phyloP scores from a whole-genome alignment of 1,140 invertebrate genomes.

The Ooceraea biroi region DNA sequence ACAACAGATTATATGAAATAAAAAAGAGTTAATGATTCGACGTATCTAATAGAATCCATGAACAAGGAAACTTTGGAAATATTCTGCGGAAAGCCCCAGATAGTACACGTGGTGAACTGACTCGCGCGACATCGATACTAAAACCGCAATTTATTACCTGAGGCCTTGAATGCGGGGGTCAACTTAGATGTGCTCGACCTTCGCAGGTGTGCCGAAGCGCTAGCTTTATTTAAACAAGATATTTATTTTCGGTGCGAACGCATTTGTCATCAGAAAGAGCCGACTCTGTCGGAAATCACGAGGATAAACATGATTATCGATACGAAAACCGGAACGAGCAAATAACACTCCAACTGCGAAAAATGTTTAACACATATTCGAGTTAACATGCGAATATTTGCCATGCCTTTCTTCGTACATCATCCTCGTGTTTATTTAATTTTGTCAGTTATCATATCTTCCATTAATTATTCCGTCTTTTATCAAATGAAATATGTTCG shows the following conservation, averaged over 20 bases:
- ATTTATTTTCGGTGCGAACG: background rate
- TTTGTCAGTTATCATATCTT: slow-evolving; percentile 8
- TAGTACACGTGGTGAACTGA: background rate
- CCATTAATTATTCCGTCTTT: background rate
- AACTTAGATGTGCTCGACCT: background rate
- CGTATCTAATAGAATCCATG: too few species aligned
- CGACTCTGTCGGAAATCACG: slow-evolving; percentile 11
- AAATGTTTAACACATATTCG: background rate
- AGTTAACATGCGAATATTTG: slow-evolving; percentile 3
- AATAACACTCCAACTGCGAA: background rate
- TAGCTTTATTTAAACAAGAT: background rate
- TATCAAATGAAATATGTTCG: too few species aligned
- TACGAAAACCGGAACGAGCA: background rate
- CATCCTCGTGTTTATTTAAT: slow-evolving; percentile 12
- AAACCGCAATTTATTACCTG: background rate
- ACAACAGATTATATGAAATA: too few species aligned
- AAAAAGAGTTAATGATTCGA: too few species aligned
- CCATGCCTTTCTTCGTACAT: background rate
- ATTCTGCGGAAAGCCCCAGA: background rate
- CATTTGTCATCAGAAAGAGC: background rate
- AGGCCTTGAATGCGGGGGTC: background rate
- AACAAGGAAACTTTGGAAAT: background rate
- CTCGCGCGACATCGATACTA: background rate
- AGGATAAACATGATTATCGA: background rate
- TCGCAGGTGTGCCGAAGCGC: background rate